Conservation (phyloP, 1,140 invertebrate genomes). For the Meloidogyne hapla region DNA sequence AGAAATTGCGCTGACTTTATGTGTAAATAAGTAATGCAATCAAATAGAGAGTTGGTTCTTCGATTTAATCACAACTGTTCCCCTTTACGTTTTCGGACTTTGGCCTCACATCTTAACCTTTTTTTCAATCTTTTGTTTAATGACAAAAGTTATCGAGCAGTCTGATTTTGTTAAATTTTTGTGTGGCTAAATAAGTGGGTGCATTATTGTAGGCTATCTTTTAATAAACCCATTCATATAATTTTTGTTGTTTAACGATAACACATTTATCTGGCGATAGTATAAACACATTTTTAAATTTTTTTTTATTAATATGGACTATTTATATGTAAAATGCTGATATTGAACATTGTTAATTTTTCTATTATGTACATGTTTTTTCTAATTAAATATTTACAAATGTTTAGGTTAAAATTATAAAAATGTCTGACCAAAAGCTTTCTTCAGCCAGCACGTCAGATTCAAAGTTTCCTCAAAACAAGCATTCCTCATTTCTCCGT, state of each 20-base stretch:
- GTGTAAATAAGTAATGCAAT: too few species aligned
- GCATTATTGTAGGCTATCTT: neutral
- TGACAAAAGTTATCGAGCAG: neutral
- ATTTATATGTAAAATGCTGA: too few species aligned
- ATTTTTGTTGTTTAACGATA: neutral
- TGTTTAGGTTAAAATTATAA: neutral
- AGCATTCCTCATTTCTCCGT: constrained; percentile 9
- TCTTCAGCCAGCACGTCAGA: neutral
- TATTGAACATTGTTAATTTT: too few species aligned
- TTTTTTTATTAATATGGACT: too few species aligned
- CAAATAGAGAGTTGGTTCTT: neutral
- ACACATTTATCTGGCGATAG: too few species aligned
- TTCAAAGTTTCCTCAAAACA: neutral
- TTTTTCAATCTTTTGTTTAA: neutral
- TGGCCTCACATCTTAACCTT: constrained; percentile 11
- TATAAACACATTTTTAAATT: too few species aligned
- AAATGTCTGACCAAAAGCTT: constrained; percentile 22
- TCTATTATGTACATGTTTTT: too few species aligned
- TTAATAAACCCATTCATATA: constrained; percentile 8
- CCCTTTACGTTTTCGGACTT: constrained; percentile 31
- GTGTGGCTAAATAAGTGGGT: constrained; percentile 2
- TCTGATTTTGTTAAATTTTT: neutral
- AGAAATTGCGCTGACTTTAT: too few species aligned
- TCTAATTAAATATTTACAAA: neutral
- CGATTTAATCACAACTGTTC: constrained; percentile 4